Base-by-base conservation (phyloP, 2,113 vertebrate species). In the Plestiodon gilberti region DNA sequence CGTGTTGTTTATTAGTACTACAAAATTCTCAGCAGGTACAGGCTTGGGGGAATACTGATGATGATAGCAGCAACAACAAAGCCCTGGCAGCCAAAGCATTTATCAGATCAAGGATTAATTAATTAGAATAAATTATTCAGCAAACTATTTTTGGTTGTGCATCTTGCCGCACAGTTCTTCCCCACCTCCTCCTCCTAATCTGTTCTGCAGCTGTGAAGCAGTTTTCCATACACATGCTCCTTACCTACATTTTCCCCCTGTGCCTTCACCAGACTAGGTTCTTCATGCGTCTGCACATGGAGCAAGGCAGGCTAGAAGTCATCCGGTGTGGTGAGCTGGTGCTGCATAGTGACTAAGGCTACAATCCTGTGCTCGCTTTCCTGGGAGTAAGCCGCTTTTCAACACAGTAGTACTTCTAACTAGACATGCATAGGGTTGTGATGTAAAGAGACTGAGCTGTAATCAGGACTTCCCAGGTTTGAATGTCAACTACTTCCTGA, bases 71-170 rank as follows among this genome's bases (percentile, higher is more conserved):
- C 15, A 35, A 17, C 23, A 18, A 57, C 33, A 38, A 25, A 59
- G 52, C 69, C 25, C 43, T 76, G 0, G 1, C 88, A 38, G 40
- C 0, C 18, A 0, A 1, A 62, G 59, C 65, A 88, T 69, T 43
- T 25, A 61, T 85, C 30, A 17, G 33, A 30, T 13, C 83, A 61
- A 64, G 77, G 70, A 88, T 76, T 61, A 55, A 74, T 83, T 55
- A 35, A 55, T 10, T 28, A 61, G 78, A 64, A 78, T 48, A 70
- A 33, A 11, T 86, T 20, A 40, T 75, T 90, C 87, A 77, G 70
- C 52, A 75, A 28, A 15, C 82, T 8, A 25, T 71, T 88, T 84
- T 64, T 69, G 33, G 70, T 86, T 91, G 14, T n/a, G 65, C 20
- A 35, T 0, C 0, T 17, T 43, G 35, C 23, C 1, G 4, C 4